A percentile compares a stretch with the other conserved stretches of the same genome.
Conservation (phyloP, 2,888 invertebrate species). For the Dione vanillae region DNA sequence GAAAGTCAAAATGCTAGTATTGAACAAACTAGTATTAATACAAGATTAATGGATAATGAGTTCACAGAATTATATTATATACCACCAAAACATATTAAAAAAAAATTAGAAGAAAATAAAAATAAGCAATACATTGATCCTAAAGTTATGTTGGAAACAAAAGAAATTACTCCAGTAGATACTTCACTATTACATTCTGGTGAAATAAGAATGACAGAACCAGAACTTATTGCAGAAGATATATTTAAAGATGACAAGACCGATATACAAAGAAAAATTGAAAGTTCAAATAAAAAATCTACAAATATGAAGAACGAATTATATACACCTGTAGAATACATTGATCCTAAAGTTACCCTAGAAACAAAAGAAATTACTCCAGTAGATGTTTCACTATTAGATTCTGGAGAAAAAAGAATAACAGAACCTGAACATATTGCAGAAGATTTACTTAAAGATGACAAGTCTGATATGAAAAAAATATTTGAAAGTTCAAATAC, state of each 20-base stretch:
- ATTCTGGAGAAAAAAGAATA: no score
- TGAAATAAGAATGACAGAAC: conserved; percentile 1
- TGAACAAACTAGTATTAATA: conserved; percentile 25
- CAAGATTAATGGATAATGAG: conserved; percentile 33
- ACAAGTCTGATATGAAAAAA: no score
- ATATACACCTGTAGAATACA: no score
- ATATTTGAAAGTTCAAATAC: no score
- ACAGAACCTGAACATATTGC: no score
- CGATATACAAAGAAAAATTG: neutral
- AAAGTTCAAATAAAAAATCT: neutral
- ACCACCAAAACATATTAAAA: conserved; percentile 52
- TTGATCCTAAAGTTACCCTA: no score
- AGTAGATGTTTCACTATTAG: no score
- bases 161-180: neutral
- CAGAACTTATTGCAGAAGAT: neutral
- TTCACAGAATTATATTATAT: conserved; percentile 54
- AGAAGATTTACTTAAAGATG: no score
- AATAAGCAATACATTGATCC: neutral
- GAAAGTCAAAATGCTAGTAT: conserved; percentile 19
- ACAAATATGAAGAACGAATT: neutral
- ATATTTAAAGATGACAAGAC: neutral
- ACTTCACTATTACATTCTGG: neutral
- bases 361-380: no score
- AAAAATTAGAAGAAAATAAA: neutral
- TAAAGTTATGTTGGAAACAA: neutral